These are phyloP conservation scores for Neodiprion pinetum DNA, from an alignment of 1,140 invertebrate genomes.

Conservation along the genomic window DNA sequence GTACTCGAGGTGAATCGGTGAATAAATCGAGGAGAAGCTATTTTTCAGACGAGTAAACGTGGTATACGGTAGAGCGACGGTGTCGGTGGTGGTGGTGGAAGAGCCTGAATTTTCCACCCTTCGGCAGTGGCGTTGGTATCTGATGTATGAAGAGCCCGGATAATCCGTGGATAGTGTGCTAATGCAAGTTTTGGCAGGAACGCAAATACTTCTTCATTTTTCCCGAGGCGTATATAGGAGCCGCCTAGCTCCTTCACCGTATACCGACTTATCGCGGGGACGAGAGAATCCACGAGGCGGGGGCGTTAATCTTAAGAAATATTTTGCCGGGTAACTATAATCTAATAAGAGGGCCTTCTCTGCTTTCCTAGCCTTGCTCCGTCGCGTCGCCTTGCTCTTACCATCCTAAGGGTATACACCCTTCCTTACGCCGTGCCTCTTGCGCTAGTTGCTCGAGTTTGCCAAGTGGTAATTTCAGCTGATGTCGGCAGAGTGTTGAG, in stretches of 20 bases:
- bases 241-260: slow-evolving; percentile 32
- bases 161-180: slow-evolving; percentile 45
- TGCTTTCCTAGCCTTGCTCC: slow-evolving; percentile 17
- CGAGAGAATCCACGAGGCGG: slow-evolving; percentile 32
- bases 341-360: slow-evolving; percentile 45
- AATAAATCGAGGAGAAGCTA: slow-evolving; percentile 7
- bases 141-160: slow-evolving; percentile 42
- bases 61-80: no score
- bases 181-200: slow-evolving; percentile 56
- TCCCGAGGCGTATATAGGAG: slow-evolving; percentile 17
- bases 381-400: neutral
- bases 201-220: slow-evolving; percentile 49
- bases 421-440: neutral
- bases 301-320: slow-evolving; percentile 52
- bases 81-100: neutral
- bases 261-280: slow-evolving; percentile 47
- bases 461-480: slow-evolving; percentile 51
- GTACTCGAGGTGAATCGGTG: neutral
- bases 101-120: slow-evolving; percentile 4
- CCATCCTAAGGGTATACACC: neutral
- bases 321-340: slow-evolving; percentile 53
- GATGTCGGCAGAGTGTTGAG: slow-evolving; percentile 40
- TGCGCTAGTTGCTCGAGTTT: slow-evolving; percentile 29
- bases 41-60: slow-evolving; percentile 1
- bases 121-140: slow-evolving; percentile 16